Evolutionary conservation across 1,140 invertebrate genomes (phyloP), one percentile per base, ranked within the genome.

Genomic region (Sinella curviseta): DNA sequence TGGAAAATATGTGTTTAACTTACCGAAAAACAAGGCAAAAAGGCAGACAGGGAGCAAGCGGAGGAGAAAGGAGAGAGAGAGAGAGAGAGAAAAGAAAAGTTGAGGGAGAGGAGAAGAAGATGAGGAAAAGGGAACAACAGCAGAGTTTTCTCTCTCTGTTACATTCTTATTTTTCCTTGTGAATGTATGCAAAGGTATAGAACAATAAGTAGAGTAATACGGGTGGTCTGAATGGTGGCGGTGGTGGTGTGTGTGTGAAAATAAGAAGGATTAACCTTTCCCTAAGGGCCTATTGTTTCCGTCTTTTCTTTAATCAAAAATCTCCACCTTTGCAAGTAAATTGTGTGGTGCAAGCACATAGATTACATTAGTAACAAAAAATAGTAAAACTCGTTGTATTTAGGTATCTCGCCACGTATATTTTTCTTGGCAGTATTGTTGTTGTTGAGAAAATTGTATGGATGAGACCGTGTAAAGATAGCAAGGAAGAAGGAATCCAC

Each of bases 221-320:
- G n/a, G n/a, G n/a, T n/a, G n/a, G n/a, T n/a, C 24, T 16, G 24
- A n/a, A 26, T 65, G 57, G 26, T 65, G 57, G 14, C 24, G 24
- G 14, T 65, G 57, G 57, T 65, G 57, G 26, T 70, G 65, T 70
- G 65, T 70, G 65, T 70, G 65, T 70, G 65, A 70, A 70, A 70
- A 70, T 70, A 70, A 70, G 65, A 70, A 70, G 65, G 65, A 70
- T 70, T 70, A 70, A 70, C 65, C 65, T 70, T 70, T 70, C 65
- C 65, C 65, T 70, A 33, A 70, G 65, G 65, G 65, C 65, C 65
- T 70, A 70, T 70, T 70, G 65, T 70, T 70, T 70, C 65, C 65
- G 65, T 70, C 65, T 70, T 70, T 70, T 70, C 65, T 70, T 70
- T 70, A 70, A 70, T 70, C 65, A 70, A 70, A 70, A 70, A 70